Conservation (phyloP, 2,797 vertebrate genomes). For the Leuciscus waleckii region DNA sequence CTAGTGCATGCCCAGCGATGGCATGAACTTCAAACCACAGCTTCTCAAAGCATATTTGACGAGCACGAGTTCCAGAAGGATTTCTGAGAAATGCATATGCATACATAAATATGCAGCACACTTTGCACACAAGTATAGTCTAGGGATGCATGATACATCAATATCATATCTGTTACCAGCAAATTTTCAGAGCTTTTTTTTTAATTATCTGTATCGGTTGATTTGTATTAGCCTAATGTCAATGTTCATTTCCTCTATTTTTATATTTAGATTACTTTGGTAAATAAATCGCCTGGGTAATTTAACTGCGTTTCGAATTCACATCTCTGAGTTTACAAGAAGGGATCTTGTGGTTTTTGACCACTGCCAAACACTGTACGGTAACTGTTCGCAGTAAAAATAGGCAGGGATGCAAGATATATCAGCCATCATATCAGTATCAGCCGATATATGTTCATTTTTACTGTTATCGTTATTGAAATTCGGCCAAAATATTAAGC, state of each 20-base stretch:
- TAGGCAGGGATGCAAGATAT: too few relatives aligned
- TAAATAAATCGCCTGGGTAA: neutral
- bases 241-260: neutral
- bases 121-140: neutral
- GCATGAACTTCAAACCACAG: slow-evolving; percentile 29
- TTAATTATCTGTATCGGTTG: neutral
- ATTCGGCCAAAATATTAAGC: too few relatives aligned
- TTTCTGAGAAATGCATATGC: slow-evolving; percentile 24
- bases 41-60: neutral
- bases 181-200: neutral
- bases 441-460: too few relatives aligned
- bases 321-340: neutral
- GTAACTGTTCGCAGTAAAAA: neutral
- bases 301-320: neutral
- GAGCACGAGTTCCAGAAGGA: slow-evolving; percentile 6
- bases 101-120: slow-evolving; percentile 33
- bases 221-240: neutral
- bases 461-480: too few relatives aligned
- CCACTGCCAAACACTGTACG: neutral
- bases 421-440: too few relatives aligned
- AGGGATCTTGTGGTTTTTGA: neutral
- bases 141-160: neutral
- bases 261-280: neutral
- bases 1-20: slow-evolving; percentile 7
- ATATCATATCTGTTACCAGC: neutral